These are phyloP conservation scores for Epicauta chinensis DNA, from an alignment of 1,140 invertebrate genomes.

Conservation along the genomic window DNA sequence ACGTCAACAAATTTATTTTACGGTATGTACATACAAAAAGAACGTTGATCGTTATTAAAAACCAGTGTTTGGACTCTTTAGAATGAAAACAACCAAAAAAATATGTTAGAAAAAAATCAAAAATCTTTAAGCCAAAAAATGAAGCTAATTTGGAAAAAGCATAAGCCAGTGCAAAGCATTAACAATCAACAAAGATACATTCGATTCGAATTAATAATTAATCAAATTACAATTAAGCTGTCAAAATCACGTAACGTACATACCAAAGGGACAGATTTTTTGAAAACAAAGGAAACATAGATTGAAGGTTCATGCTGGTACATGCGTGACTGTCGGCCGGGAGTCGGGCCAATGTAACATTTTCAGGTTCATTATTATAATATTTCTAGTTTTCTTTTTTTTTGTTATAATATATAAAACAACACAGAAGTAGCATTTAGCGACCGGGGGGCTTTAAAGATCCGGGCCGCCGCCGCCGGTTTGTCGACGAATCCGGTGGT, in stretches of 20 bases:
- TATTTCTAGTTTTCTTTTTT: not conserved
- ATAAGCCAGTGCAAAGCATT: slow-evolving; percentile 33
- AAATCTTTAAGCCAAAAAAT: slow-evolving; percentile 6
- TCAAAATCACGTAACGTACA: too few species aligned
- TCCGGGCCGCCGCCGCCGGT: slow-evolving; percentile 10
- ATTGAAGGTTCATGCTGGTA: slow-evolving; percentile 25
- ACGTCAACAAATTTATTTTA: not conserved
- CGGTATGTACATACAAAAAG: too few species aligned
- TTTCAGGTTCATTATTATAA: not conserved
- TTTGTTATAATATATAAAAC: not conserved
- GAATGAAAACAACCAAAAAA: not conserved
- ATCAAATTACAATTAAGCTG: too few species aligned
- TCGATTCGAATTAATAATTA: too few species aligned
- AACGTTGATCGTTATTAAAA: too few species aligned
- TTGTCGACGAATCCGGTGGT: slow-evolving; percentile 26
- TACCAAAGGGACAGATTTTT: not conserved
- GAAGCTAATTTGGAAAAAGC: slow-evolving; percentile 19
- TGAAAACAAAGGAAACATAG: slow-evolving; percentile 3
- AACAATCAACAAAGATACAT: not conserved
- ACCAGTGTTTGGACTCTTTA: not conserved
- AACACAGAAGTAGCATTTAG: slow-evolving; percentile 18
- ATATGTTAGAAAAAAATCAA: slow-evolving; percentile 2
- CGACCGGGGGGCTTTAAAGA: slow-evolving; percentile 4
- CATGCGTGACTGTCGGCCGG: slow-evolving; percentile 29
- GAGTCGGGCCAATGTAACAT: slow-evolving; percentile 21